A percentile compares a stretch with the other conserved stretches of the same genome.
Evolutionary conservation across 2,888 invertebrate genomes (phyloP).

Genomic region (Leistus spinibarbis): DNA sequence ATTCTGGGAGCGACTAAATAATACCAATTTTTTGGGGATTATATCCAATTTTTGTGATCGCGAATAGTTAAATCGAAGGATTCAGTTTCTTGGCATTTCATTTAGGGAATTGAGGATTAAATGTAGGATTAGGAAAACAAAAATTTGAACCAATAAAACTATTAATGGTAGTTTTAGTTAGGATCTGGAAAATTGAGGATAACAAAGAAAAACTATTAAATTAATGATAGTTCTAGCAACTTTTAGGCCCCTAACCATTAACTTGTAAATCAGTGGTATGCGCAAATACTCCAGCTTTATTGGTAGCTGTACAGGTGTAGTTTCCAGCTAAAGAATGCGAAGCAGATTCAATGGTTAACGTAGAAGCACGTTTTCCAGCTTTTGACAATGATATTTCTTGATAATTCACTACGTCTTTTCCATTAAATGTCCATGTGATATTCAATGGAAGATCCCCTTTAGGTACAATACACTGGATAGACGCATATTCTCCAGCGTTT

Average conservation of each 20-base stretch:
- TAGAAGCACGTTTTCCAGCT: slow-evolving; percentile 69
- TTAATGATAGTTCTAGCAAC: too few relatives aligned
- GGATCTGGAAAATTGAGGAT: too few relatives aligned
- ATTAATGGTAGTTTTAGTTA: too few relatives aligned
- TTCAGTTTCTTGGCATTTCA: too few relatives aligned
- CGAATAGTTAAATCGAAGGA: too few relatives aligned
- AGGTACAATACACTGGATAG: slow-evolving; percentile 72
- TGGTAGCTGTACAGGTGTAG: slow-evolving; percentile 74
- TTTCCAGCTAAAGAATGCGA: slow-evolving; percentile 74
- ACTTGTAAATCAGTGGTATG: slow-evolving; percentile 71
- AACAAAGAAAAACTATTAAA: too few relatives aligned
- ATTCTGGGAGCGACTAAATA: slow-evolving; percentile 72
- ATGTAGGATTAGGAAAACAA: too few relatives aligned
- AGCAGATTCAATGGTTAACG: slow-evolving; percentile 75
- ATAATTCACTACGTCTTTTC: slow-evolving; percentile 51
- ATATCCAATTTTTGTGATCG: background rate
- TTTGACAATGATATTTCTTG: slow-evolving; percentile 65
- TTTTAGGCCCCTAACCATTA: slow-evolving; percentile 67
- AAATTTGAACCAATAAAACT: too few relatives aligned
- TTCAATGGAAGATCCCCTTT: slow-evolving; percentile 81
- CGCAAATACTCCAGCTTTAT: slow-evolving; percentile 70
- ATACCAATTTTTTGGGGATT: background rate
- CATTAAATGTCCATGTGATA: slow-evolving; percentile 70
- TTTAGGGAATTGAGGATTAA: too few relatives aligned
- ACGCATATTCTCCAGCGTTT: slow-evolving; percentile 76